Evolutionary conservation across 2,888 invertebrate genomes (phyloP), one percentile per base, ranked within the genome.

Genomic region (Torymus texanus): DNA sequence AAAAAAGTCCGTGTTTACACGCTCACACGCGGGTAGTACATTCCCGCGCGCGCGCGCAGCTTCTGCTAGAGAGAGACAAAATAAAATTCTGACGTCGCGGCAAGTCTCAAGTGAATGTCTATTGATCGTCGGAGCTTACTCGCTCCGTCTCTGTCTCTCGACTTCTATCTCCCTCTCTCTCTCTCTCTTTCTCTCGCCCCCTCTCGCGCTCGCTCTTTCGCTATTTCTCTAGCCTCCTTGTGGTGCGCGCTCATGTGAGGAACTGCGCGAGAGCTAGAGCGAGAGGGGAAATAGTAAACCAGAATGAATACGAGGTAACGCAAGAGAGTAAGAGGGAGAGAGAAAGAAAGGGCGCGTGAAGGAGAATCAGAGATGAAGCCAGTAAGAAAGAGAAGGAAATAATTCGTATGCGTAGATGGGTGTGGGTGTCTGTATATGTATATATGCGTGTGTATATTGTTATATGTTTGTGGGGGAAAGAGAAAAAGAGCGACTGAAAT

Each of bases 41-140:
- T 62, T 10, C 61, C 13, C 24, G 21, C 63, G n/a, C 29, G 41
- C 18, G 11, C 18, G 11, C 50, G 14, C 53, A 61, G 24, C 59
- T 8, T 63, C 73, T 3, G 50, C 55, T 0, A 5, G 51, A 24
- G 16, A n/a, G 65, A 66, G 61, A 74, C 56, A 78, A 56, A 81
- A 75, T 78, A 75, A 81, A 78, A 81, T 78, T 78, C 74, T 80
- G 71, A 71, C 78, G 70, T 76, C 75, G 72, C 56, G 71, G 61
- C 66, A 21, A 78, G 81, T 72, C 78, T 81, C 81, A 70, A 78
- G 78, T 81, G 81, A 80, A 81, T 81, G 81, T 79, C 76, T 81
- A 81, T 80, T 81, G 81, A 81, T 81, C 81, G 78, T 21, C 68
- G 73, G 79, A 10, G 41, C 68, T 56, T 13, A 10, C 68, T 70